Evolutionary conservation across 1,140 invertebrate genomes (phyloP), one percentile per base, ranked within the genome.

Genomic region (Aradophagus sp.): DNA sequence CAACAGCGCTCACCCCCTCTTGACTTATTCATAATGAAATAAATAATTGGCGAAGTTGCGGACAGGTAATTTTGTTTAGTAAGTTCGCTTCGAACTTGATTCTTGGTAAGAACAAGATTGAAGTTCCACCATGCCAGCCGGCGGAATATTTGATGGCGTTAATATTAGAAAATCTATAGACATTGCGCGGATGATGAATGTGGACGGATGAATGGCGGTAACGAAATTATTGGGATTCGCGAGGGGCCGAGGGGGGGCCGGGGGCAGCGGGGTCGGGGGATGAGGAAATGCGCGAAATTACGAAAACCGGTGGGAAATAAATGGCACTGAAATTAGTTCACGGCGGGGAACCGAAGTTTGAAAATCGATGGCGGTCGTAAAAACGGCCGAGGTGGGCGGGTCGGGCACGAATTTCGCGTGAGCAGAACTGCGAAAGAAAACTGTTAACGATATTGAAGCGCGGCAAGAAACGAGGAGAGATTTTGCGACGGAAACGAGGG

Each of bases 141-240:
- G 15, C 5, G 12, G 19, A 39, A 39, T 42, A 39, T 55, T 45
- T 17, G 41, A 34, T 34, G 48, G 31, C 11, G 39, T 53, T 44
- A 47, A 38, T 48, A 56, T 66, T 48, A 56, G 50, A 56, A 66
- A 66, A 66, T 66, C 44, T 14, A 66, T 58, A 44, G 35, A 29
- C 31, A 44, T 56, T 66, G 52, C 36, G 19, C 11, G 10, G 38
- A 67, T 67, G 63, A 67, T 67, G 45, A 67, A 58, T 67, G 63
- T 32, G 36, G 31, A 44, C 53, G 26, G 50, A 58, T 52, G 63
- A 67, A 67, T 58, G 63, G 53, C 27, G n/a, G 45, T 67, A 67
- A 67, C 63, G 45, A 67, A 58, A 67, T 67, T 67, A 67, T 67
- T 58, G 45, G 53, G 14, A 45, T 58, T 50, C 63, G 52, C 45